These are phyloP conservation scores for Automeris io DNA, from an alignment of 2,888 invertebrate genomes.

Conservation along the genomic window DNA sequence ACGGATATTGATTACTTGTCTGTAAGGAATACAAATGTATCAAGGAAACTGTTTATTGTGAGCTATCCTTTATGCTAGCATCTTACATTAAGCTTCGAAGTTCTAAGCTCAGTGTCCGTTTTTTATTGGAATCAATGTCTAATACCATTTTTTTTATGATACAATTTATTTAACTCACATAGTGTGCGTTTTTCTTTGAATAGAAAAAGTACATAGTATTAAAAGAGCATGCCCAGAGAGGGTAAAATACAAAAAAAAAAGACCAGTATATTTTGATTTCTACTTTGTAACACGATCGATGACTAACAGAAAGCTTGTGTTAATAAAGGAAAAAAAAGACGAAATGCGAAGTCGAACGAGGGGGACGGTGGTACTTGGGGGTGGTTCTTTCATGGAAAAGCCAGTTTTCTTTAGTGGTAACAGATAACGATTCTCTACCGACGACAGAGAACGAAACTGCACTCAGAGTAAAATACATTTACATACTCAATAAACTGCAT, in stretches of 20 bases:
- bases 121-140: slow-evolving; percentile 15
- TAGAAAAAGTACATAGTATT: too few species aligned
- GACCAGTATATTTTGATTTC: slow-evolving; percentile 18
- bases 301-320: slow-evolving; percentile 71
- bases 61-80: slow-evolving; percentile 60
- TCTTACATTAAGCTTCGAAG: slow-evolving; percentile 65
- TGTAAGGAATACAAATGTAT: slow-evolving; percentile 74
- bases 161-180: too few species aligned
- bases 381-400: slow-evolving; percentile 71
- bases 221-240: too few species aligned
- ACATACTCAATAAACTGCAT: slow-evolving; percentile 35
- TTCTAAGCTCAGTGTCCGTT: slow-evolving; percentile 27
- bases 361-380: slow-evolving; percentile 52
- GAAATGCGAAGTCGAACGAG: slow-evolving; percentile 62
- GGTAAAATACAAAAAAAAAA: too few species aligned
- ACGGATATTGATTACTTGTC: slow-evolving; percentile 72
- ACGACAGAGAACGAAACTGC: slow-evolving; percentile 75
- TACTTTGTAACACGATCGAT: slow-evolving; percentile 36
- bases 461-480: slow-evolving; percentile 62
- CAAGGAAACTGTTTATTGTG: slow-evolving; percentile 51
- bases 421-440: slow-evolving; percentile 75
- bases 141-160: too few species aligned
- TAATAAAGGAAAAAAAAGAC: slow-evolving; percentile 74
- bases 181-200: too few species aligned
- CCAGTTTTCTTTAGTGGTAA: slow-evolving; percentile 76